Base-by-base conservation (phyloP, 2,888 invertebrate genomes). In the Colostygia pectinataria region DNA sequence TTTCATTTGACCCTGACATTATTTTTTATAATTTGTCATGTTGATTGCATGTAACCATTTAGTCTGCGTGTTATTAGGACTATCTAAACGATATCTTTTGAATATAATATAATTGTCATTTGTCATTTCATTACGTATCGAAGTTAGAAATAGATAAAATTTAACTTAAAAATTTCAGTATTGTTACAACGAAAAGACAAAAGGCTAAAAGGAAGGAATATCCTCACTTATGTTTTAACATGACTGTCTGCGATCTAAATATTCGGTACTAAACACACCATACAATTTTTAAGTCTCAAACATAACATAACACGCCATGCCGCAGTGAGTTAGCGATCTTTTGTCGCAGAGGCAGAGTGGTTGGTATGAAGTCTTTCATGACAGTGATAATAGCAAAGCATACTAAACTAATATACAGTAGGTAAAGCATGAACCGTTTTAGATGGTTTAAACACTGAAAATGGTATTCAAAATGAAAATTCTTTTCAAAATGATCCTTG, bases 1-100 rank as follows among this genome's bases (percentile, higher is more conserved):
- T 53, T 55, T 52, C 49, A 57, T 60, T 53, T 57, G 68, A 65
- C 84, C 84, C 80, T 84, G 84, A 82, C 82, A 83, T 81, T 75
- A 71, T 77, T 82, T 75, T 72, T 63, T 32, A 43, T 18, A 27
- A 31, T 29, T 23, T 23, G 23, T n/a, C 27, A 33, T 42, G 45
- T 48, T 24, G 44, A 44, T 50, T 40, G 31, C 31, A 46, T 39
- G 18, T 20, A 6, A 20, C 5, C 4, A 4, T 6, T 6, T 6
- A 6, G 6, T 6, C 20, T 20, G 6, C 20, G n/a, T n/a, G n/a
- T n/a, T n/a, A n/a, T n/a, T n/a, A n/a, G n/a, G n/a, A n/a, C n/a
- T n/a, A n/a, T n/a, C n/a, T n/a, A n/a, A n/a, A n/a, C n/a, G n/a
- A n/a, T n/a, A n/a, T n/a, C n/a, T n/a, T n/a, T n/a, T n/a, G n/a